These are phyloP conservation scores for Metacarcinus magister DNA, from an alignment of 2,888 invertebrate species.

Conservation along the genomic window DNA sequence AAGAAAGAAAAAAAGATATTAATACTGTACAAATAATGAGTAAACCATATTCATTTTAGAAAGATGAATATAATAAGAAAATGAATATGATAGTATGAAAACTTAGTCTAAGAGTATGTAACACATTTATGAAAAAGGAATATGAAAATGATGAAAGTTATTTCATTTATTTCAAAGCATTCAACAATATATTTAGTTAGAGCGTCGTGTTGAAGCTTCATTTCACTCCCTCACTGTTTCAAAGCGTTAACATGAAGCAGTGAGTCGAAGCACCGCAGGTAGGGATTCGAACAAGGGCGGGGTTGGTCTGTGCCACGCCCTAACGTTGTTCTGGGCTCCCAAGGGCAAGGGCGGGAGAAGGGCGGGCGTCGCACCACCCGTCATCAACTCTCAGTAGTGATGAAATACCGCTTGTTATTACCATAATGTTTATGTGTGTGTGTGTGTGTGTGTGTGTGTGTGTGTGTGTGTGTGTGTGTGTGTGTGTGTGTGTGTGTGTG, in stretches of 20 bases:
- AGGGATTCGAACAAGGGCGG: background rate
- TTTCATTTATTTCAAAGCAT: no score
- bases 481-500: conserved; percentile 45
- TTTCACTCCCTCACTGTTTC: background rate
- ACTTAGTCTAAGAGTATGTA: no score
- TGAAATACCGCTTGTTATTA: background rate
- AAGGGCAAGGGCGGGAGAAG: background rate
- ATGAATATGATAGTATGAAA: no score
- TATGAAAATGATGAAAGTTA: no score
- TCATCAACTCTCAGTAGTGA: background rate
- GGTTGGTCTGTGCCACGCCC: background rate
- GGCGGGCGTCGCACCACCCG: background rate
- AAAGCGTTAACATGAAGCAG: background rate
- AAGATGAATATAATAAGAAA: no score
- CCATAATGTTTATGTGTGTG: background rate
- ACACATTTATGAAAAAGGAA: no score
- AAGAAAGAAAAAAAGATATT: no score
- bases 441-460: background rate
- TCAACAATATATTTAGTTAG: no score
- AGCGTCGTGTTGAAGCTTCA: no score
- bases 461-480: background rate
- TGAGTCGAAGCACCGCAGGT: background rate
- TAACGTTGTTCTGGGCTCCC: background rate
- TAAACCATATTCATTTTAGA: no score
- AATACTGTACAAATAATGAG: no score